Evolutionary conservation across 2,888 invertebrate genomes (phyloP).

Genomic region (Caenorhabditis japonica): DNA sequence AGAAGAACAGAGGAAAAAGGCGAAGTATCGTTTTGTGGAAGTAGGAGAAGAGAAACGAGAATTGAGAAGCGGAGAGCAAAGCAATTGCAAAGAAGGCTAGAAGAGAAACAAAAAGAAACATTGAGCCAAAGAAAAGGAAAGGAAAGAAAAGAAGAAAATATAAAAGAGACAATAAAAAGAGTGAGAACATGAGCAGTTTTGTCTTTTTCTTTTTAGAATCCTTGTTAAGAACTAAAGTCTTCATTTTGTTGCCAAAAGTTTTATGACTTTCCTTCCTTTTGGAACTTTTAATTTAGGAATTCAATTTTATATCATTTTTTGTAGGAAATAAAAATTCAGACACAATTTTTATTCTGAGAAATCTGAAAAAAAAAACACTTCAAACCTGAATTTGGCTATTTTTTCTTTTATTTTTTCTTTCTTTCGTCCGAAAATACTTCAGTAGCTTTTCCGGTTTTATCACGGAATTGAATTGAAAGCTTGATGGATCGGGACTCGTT

Average conservation of each 20-base stretch:
- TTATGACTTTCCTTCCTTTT: no score
- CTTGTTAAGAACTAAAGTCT: conserved; percentile 8
- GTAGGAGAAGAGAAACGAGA: conserved; percentile 37
- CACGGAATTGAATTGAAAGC: no score
- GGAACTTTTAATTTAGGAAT: no score
- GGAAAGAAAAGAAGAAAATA: conserved; percentile 15
- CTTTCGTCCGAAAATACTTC: not conserved
- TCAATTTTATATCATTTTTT: no score
- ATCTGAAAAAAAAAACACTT: no score
- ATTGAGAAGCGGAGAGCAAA: conserved; percentile 33
- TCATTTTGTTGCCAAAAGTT: not conserved
- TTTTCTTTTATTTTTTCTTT: no score
- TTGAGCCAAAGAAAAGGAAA: conserved; percentile 18
- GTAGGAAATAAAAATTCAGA: no score
- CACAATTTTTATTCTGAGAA: no score
- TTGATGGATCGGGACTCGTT: no score
- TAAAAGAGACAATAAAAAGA: conserved; percentile 8
- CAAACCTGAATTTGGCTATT: no score
- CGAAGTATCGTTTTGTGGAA: conserved; percentile 43
- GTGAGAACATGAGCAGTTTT: conserved; percentile 18
- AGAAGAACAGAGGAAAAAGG: conserved; percentile 21
- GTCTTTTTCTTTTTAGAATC: conserved; percentile 16
- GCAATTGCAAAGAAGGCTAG: conserved; percentile 35
- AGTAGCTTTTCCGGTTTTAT: no score
- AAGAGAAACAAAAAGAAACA: conserved; percentile 35